Evolutionary conservation across 2,888 invertebrate genomes (phyloP), one percentile per base, ranked within the genome.

Genomic region (Ochropleura plecta): DNA sequence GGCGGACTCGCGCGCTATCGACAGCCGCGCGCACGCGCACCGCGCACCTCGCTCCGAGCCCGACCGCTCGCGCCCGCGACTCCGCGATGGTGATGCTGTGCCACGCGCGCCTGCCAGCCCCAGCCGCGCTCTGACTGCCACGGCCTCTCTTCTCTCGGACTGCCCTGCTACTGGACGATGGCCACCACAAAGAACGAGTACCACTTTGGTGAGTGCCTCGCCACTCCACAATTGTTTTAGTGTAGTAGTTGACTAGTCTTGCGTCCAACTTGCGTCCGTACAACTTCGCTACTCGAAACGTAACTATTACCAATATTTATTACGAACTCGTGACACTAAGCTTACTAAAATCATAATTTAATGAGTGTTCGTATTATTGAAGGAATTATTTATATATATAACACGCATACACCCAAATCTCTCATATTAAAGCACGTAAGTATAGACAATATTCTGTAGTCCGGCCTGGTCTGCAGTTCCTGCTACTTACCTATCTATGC

Each of bases 121-220:
- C 30, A 30, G 30, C 30, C 73, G 81, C 84, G 79, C 78, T 59
- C 73, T 75, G 70, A 84, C 83, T 73, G 74, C 82, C 82, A 79
- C 44, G 18, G 57, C 42, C 49, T 6, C 30, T 30, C 44, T 49
- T 44, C n/a, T 9, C 66, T 48, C 71, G 51, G 69, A 71, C 70
- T 57, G 74, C 67, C 53, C 90, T 89, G 90, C 91, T 90, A 76
- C 73, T 48, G 85, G 83, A 78, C 90, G 70, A 91, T 92, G 92
- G 89, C 91, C 71, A 83, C 90, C 84, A 89, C 92, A 84, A 94
- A 94, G 88, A 90, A 90, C 86, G 95, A 95, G 79, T 95, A 95
- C 89, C 94, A 91, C 78, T 95, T 91, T 87, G 95, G 95, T 95
- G 90, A 95, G 95, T 94, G 79, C 48, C 64, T 60, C 63, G 42